These are phyloP conservation scores for Tyto alba DNA, from an alignment of 2,113 vertebrate genomes.

Conservation along the genomic window DNA sequence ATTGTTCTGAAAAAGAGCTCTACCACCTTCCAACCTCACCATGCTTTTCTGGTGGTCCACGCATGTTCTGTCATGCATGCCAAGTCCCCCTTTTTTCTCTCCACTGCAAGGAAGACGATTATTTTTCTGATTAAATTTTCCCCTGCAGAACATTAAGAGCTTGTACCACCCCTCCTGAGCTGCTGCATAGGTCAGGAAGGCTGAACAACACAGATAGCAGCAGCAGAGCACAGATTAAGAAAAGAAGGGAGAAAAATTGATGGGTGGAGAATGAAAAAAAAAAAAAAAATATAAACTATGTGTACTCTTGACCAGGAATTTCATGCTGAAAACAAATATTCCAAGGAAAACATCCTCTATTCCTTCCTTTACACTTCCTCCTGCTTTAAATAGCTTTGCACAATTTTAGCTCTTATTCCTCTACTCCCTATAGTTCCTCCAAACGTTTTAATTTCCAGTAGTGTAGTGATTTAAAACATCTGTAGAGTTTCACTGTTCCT, in stretches of 20 bases:
- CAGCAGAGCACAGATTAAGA: neutral
- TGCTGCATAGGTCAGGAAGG: neutral
- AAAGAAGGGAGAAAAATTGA: neutral
- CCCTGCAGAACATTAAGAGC: constrained; percentile 74
- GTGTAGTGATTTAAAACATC: neutral
- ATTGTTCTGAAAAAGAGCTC: constrained; percentile 71
- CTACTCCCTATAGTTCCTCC: neutral
- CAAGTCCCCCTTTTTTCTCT: neutral
- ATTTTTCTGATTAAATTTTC: constrained; percentile 79
- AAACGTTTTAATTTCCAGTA: neutral
- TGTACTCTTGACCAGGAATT: neutral
- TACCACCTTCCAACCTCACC: constrained; percentile 59
- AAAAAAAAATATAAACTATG: neutral
- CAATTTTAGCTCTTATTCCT: neutral
- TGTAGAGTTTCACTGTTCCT: neutral
- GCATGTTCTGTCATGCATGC: constrained; percentile 63
- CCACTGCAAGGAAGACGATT: constrained; percentile 71
- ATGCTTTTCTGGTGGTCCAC: constrained; percentile 73
- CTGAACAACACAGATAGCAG: neutral
- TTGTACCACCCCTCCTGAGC: constrained; percentile 5
- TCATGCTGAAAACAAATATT: neutral
- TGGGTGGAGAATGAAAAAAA: neutral
- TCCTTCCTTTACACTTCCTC: neutral
- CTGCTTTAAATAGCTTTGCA: neutral
- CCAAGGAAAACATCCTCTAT: neutral